Base-by-base conservation (phyloP, 2,113 vertebrate species). In the Sterna hirundo region DNA sequence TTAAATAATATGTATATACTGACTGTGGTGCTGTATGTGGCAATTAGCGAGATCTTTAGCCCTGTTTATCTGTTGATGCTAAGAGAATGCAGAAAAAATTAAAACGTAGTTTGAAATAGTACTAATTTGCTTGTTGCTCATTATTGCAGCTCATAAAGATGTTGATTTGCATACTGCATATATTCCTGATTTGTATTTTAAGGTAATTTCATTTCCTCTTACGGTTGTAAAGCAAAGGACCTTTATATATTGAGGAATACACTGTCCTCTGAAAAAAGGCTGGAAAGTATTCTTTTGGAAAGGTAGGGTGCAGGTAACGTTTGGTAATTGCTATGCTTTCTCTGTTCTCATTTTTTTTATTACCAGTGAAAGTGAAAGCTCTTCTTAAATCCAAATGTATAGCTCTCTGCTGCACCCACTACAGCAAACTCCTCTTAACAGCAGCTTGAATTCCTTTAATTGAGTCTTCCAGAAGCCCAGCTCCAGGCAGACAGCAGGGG, bases 131-230 rank as follows among this genome's bases (percentile, higher is more conserved):
- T 90, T 96, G 54, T 85, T 93, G 7, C 40, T 96, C 54, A 23
- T 83, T 55, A 74, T 32, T 83, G 72, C 42, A 92, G 44, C 88
- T 94, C 85, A 64, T 64, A 96, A 97, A 90, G 70, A 30, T 30
- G 55, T 86, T 96, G 49, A 79, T 95, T 93, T 90, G 36, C 69
- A 65, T 93, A 94, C 64, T 76, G 55, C 32, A 89, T 88, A 3
- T 74, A 65, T 66, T 91, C 42, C 71, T 96, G 66, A 46, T 83
- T 54, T 89, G 77, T 72, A 46, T 87, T 96, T 95, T 96, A 92
- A 61, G 34, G 46, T 93, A 75, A 84, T 89, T 93, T 93, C 19
- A 58, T 87, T 89, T 95, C 61, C 66, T 69, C 46, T 57, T 96
- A 61, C 3, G 15, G 36, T 46, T 80, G 13, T 84, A 91, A 58